Evolutionary conservation across 2,113 vertebrate genomes (phyloP).

Genomic region (Ameiurus melas): DNA sequence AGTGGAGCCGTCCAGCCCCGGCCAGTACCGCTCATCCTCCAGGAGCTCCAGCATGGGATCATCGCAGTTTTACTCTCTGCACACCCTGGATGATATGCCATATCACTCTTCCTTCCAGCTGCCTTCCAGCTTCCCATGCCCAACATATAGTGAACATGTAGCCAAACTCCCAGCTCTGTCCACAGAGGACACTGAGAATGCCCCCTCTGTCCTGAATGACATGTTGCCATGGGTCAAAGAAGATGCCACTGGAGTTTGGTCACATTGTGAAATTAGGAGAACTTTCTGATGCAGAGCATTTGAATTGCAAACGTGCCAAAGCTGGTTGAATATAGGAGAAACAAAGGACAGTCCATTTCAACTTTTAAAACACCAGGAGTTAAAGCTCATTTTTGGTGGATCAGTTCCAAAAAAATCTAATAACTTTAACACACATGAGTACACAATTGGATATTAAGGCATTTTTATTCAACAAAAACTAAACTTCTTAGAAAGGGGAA

Average conservation of each 20-base stretch:
- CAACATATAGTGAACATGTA: conserved; percentile 77
- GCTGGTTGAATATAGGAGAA: background rate
- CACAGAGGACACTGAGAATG: conserved; percentile 65
- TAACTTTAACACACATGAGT: background rate
- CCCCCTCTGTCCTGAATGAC: conserved; percentile 63
- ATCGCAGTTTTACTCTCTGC: conserved; percentile 80
- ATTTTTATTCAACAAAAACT: background rate
- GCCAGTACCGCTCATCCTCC: conserved; percentile 74
- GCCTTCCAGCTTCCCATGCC: conserved; percentile 72
- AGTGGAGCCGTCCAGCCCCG: conserved; percentile 63
- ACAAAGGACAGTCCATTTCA: background rate
- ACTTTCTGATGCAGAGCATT: conserved; percentile 70
- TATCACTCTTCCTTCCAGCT: conserved; percentile 75
- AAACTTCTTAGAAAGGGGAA: too few relatives aligned
- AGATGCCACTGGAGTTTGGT: conserved; percentile 77
- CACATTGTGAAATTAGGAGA: conserved; percentile 80
- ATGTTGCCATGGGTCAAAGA: conserved; percentile 82
- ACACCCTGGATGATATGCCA: conserved; percentile 83
- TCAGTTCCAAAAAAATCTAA: too few relatives aligned
- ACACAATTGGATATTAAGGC: background rate
- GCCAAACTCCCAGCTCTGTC: conserved; percentile 72
- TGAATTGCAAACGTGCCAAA: background rate
- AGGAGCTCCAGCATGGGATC: conserved; percentile 69
- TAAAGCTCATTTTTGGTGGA: background rate
- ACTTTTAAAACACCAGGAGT: background rate